phyloP scores from a whole-genome alignment of 1,140 invertebrate species.

The Euschistus heros region DNA sequence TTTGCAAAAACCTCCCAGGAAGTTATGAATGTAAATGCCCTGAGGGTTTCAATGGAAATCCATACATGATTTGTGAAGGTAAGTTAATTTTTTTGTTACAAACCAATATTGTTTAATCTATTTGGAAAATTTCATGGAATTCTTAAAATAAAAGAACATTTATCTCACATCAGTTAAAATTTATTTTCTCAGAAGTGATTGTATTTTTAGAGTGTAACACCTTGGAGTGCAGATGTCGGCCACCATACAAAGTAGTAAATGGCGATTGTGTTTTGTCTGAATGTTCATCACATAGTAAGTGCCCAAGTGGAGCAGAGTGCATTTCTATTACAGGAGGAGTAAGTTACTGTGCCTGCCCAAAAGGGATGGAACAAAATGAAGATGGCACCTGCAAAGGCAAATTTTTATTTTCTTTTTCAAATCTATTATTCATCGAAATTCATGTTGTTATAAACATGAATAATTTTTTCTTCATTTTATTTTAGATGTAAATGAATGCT shows the following conservation, averaged over 20 bases:
- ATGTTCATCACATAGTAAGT: constrained; percentile 63
- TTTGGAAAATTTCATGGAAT: no score
- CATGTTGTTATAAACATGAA: background rate
- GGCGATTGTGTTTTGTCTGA: constrained; percentile 73
- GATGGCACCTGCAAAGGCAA: constrained; percentile 62
- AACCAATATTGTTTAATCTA: no score
- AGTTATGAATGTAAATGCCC: constrained; percentile 88
- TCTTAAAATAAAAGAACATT: no score
- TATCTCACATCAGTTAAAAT: no score
- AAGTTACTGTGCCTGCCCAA: constrained; percentile 79
- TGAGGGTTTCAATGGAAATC: constrained; percentile 75
- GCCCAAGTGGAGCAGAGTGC: constrained; percentile 72
- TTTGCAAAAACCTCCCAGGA: constrained; percentile 87
- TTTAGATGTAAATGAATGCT: constrained; percentile 70
- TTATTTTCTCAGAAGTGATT: no score
- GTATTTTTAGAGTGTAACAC: constrained; percentile 55
- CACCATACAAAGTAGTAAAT: constrained; percentile 71
- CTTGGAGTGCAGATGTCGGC: constrained; percentile 72
- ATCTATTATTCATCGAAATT: background rate
- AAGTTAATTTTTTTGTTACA: constrained; percentile 13
- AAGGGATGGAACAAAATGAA: constrained; percentile 57
- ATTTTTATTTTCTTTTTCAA: background rate
- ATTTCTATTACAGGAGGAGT: constrained; percentile 79
- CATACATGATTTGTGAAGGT: constrained; percentile 69
- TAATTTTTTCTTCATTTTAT: no score